Evolutionary conservation across 1,140 invertebrate species (phyloP).

Genomic region (Radopholus similis): DNA sequence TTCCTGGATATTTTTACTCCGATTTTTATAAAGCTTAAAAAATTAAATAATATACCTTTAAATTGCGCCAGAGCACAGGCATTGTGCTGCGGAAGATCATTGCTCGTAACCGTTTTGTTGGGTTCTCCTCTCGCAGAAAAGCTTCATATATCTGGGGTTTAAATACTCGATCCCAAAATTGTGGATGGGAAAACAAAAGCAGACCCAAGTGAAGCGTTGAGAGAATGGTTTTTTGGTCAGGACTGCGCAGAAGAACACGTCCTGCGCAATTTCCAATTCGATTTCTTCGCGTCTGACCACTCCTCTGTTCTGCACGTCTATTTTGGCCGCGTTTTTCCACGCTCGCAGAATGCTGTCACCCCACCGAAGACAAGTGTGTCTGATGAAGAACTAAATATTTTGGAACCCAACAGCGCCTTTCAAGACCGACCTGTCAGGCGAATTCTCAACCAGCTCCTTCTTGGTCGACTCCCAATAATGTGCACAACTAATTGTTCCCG

Average conservation of each 20-base stretch:
- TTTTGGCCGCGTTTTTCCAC: conserved; percentile 22
- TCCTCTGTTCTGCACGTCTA: neutral
- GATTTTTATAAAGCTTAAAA: neutral
- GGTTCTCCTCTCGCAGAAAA: conserved; percentile 12
- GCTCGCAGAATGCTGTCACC: conserved; percentile 16
- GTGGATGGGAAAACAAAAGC: neutral
- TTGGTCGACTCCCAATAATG: conserved; percentile 18
- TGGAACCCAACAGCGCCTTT: neutral
- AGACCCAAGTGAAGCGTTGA: conserved; percentile 26
- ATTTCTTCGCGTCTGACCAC: neutral
- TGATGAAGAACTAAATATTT: neutral
- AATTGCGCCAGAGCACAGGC: conserved; percentile 21
- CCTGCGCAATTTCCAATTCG: conserved; percentile 17
- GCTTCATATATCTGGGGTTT: conserved; percentile 12
- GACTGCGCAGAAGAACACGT: conserved; percentile 14
- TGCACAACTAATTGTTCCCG: conserved; percentile 4
- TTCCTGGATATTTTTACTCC: too few relatives aligned
- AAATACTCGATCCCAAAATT: conserved; percentile 1
- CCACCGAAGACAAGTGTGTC: conserved; percentile 12
- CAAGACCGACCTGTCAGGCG: neutral
- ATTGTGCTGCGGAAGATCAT: conserved; percentile 26
- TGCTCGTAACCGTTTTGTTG: conserved; percentile 11
- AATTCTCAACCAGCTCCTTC: neutral
- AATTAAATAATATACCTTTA: conserved; percentile 12
- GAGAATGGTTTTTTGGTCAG: neutral